Conservation (phyloP, 2,113 vertebrate species). For the Catharus minimus region DNA sequence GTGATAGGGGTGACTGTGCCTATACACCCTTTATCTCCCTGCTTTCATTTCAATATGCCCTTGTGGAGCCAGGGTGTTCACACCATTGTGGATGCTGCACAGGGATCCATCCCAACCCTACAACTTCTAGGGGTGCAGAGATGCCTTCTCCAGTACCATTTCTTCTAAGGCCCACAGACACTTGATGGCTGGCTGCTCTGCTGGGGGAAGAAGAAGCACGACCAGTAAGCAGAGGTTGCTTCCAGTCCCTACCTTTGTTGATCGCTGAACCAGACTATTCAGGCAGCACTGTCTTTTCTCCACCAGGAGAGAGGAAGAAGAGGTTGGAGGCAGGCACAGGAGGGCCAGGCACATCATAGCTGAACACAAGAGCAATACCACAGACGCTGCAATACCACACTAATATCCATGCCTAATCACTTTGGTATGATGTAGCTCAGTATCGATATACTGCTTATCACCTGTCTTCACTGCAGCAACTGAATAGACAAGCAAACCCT, state of each 20-base stretch:
- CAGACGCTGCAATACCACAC: not conserved
- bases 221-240: not conserved
- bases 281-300: accelerated
- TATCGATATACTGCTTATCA: slow-evolving; percentile 44
- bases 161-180: accelerated
- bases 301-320: not conserved
- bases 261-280: not conserved
- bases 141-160: not conserved
- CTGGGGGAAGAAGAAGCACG: not conserved
- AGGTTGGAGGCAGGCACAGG: not conserved
- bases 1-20: not conserved
- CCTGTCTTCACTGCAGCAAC: slow-evolving; percentile 29
- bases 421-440: not conserved
- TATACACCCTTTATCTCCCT: not conserved
- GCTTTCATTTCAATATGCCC: not conserved
- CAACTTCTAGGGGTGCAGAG: not conserved
- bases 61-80: not conserved
- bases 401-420: not conserved
- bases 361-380: not conserved
- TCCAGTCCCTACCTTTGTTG: not conserved
- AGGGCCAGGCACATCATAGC: not conserved
- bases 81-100: not conserved
- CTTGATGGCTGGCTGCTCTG: not conserved
- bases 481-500: slow-evolving; percentile 31
- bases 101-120: not conserved